Percentiles rank a stretch among this genome's conserved stretches.
These are phyloP conservation scores for Phenganax subtilis DNA, from an alignment of 92 coral and sea anemone genomes.

Conservation along the genomic window DNA sequence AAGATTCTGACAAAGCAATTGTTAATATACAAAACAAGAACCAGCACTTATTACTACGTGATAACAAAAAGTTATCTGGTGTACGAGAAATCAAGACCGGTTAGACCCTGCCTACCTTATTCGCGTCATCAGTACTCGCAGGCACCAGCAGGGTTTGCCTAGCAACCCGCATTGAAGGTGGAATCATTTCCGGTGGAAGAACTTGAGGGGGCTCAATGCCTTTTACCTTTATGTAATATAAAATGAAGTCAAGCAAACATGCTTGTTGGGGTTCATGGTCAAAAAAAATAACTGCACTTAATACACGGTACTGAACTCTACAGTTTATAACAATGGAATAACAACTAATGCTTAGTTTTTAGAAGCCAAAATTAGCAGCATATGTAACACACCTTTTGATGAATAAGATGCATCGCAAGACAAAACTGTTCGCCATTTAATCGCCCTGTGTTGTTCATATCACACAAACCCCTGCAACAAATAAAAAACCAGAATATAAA, in stretches of 20 bases:
- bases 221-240: slow-evolving; percentile 45
- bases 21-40: not conserved
- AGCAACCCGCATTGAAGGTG: slow-evolving; percentile 79
- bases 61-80: no score
- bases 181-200: slow-evolving; percentile 90
- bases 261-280: not conserved
- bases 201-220: slow-evolving; percentile 87
- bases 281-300: no score
- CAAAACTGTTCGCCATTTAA: slow-evolving; percentile 89
- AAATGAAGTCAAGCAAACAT: not conserved
- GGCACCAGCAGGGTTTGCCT: slow-evolving; percentile 43
- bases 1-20: not conserved
- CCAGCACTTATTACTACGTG: not conserved
- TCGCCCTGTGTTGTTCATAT: slow-evolving; percentile 74
- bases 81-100: no score
- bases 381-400: slow-evolving; percentile 52
- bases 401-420: slow-evolving; percentile 87
- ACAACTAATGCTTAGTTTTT: no score
- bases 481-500: not conserved
- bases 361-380: not conserved
- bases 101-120: slow-evolving; percentile 48
- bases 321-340: not conserved
- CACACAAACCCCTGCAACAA: slow-evolving; percentile 82
- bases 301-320: not conserved
- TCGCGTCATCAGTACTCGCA: slow-evolving; percentile 52